Base-by-base conservation (phyloP, 2,888 invertebrate species). In the Saturnia pavonia region DNA sequence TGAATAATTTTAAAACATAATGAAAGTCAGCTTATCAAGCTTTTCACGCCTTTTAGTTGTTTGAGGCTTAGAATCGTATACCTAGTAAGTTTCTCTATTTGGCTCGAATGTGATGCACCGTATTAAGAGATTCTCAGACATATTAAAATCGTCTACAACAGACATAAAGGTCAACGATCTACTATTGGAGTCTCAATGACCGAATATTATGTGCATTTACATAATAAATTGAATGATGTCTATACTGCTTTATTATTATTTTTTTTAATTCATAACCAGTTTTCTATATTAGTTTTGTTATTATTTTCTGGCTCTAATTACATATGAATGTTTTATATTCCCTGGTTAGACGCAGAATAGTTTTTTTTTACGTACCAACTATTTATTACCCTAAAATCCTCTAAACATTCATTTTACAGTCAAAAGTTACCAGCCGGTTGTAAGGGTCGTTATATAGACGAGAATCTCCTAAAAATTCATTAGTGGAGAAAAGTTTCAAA, bases 201-300 rank as follows among this genome's bases (percentile, higher is more conserved):
- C 42, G 67, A 51, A 66, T 71, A 68, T 66, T 65, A 57, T 65
- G 73, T 71, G 68, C 67, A 73, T 67, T 70, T 68, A 27, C 68
- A 70, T 70, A 67, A 69, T 69, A 65, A 65, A 65, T 65, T 65
- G 65, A 65, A 65, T 71, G 69, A 69, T 70, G 69, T 66, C 57
- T 42, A 12, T 45, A 67, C 54, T 48, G 73, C 68, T 74, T 72
- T 65, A 65, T 65, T 65, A 63, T 19, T 57, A 25, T 8, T 22
- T 27, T 60, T 60, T 60, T n/a, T 68, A 76, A 76, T 14, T 91
- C 0, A 4, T 25, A 69, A 27, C 70, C 65, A 65, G 65, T 34
- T 65, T 60, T 27, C 65, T 65, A 9, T 40, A n/a, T 40, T 40
- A 65, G 65, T 16, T 65, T 65, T 40, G 65, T 34, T 65, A 8